These are phyloP conservation scores for Amblyopsis hoosieri DNA, from an alignment of 2,797 vertebrate genomes.

Conservation along the genomic window DNA sequence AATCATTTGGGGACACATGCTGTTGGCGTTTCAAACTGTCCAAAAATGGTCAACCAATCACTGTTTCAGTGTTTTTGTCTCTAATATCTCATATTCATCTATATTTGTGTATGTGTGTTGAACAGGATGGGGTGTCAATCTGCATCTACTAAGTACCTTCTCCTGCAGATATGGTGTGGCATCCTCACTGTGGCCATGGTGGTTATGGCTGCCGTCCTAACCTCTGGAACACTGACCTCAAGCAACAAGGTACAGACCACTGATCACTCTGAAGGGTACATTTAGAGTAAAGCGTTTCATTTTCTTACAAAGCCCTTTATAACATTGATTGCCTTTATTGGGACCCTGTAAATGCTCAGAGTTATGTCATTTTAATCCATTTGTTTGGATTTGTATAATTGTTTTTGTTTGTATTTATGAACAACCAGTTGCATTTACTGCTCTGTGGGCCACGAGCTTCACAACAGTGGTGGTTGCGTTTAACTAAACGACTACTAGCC, in stretches of 20 bases:
- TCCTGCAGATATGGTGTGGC: slow-evolving; percentile 71
- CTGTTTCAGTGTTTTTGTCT: not conserved
- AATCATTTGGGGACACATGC: not conserved
- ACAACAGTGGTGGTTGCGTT: no score
- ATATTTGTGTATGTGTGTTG: slow-evolving; percentile 20
- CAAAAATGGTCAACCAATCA: not conserved
- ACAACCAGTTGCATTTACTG: no score
- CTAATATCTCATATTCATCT: not conserved
- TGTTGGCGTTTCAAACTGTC: not conserved
- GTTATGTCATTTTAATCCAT: no score
- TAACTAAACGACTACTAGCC: no score
- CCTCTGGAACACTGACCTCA: slow-evolving; percentile 19
- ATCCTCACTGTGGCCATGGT: slow-evolving; percentile 66
- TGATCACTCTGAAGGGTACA: no score
- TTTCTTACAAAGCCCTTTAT: no score
- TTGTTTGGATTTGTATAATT: no score
- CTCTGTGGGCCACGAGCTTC: no score
- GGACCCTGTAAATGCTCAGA: no score
- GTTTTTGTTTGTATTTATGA: no score
- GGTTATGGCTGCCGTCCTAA: slow-evolving; percentile 45
- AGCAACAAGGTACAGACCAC: slow-evolving; percentile 37
- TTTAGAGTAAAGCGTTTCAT: no score
- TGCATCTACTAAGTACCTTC: slow-evolving; percentile 42
- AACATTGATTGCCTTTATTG: no score
- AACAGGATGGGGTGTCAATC: slow-evolving; percentile 53